phyloP scores from a whole-genome alignment of 2,113 vertebrate species.

The Rattus rattus region DNA sequence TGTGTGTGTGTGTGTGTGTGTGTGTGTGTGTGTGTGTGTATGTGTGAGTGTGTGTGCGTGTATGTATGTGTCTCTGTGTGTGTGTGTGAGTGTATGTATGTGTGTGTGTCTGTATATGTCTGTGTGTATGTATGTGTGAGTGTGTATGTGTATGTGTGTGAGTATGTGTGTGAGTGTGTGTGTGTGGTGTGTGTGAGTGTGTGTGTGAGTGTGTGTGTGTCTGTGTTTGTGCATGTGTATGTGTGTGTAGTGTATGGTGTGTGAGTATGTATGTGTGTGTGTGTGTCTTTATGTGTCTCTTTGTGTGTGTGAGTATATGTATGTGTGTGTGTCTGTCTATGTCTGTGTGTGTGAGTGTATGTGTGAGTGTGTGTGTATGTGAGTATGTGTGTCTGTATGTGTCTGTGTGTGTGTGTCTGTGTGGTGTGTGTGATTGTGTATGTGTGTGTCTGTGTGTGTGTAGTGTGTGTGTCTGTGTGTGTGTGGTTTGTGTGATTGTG shows the following conservation, averaged over 20 bases:
- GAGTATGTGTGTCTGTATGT: neutral
- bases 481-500: neutral
- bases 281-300: neutral
- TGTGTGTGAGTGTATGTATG: neutral
- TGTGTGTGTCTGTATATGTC: neutral
- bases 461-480: neutral
- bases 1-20: neutral
- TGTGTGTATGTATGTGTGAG: neutral
- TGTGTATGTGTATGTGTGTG: neutral
- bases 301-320: too few species aligned
- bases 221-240: neutral
- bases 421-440: neutral
- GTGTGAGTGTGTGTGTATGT: neutral
- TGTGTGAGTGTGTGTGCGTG: too few species aligned
- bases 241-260: neutral
- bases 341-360: neutral
- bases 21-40: neutral
- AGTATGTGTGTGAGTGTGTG: neutral
- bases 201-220: neutral
- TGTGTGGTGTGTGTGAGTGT: neutral
- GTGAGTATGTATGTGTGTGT: neutral
- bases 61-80: neutral
- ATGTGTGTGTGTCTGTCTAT: neutral
- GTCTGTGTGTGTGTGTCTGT: rapidly evolving
- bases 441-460: neutral